Conservation (phyloP, 2,888 invertebrate species). For the Erannis defoliaria region DNA sequence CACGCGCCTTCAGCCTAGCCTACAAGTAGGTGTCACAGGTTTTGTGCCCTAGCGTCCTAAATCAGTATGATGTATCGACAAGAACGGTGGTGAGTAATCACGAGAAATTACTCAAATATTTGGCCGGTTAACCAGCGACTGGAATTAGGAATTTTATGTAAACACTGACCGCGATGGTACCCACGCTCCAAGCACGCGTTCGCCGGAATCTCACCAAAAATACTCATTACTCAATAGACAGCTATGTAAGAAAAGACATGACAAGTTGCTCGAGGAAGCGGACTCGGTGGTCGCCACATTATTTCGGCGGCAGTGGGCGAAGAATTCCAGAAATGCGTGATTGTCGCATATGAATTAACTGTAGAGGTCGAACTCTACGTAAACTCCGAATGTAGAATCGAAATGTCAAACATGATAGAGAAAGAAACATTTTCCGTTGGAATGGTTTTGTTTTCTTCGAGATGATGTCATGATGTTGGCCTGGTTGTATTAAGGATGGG, state of each 20-base stretch:
- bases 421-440: slow-evolving; percentile 4
- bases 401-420: slow-evolving; percentile 32
- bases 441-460: slow-evolving; percentile 13
- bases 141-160: slow-evolving; percentile 52
- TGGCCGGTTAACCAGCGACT: slow-evolving; percentile 51
- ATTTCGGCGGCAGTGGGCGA: slow-evolving; percentile 23
- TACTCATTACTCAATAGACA: slow-evolving; percentile 33
- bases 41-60: slow-evolving; percentile 8
- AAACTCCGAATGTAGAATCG: slow-evolving; percentile 13
- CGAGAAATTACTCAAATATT: slow-evolving; percentile 54
- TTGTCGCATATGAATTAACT: slow-evolving; percentile 16
- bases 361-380: slow-evolving; percentile 23
- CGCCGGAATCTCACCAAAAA: slow-evolving; percentile 30
- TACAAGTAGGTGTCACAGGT: too few species aligned
- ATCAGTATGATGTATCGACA: slow-evolving; percentile 33
- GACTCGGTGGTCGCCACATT: slow-evolving; percentile 13
- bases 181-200: slow-evolving; percentile 41
- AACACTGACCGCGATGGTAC: slow-evolving; percentile 50
- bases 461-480: too few species aligned
- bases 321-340: slow-evolving; percentile 16
- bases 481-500: neutral
- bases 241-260: slow-evolving; percentile 24
- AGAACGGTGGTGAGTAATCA: slow-evolving; percentile 48
- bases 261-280: slow-evolving; percentile 29
- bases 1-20: slow-evolving; percentile 3